Evolutionary conservation across 2,797 vertebrate genomes (phyloP).

Genomic region (Falco novaeseelandiae): DNA sequence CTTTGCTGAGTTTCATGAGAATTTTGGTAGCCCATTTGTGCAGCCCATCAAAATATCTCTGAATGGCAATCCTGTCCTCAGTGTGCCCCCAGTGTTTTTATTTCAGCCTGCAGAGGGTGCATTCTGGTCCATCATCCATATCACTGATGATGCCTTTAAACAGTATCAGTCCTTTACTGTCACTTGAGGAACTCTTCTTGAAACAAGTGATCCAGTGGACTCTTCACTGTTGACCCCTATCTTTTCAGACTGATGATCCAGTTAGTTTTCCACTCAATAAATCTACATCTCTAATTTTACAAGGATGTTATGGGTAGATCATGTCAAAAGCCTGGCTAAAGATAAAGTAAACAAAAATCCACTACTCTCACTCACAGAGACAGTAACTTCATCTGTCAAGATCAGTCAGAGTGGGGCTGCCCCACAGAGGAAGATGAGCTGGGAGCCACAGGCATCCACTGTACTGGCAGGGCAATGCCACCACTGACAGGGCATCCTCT

Average conservation of each 20-base stretch:
- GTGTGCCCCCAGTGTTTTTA: not conserved
- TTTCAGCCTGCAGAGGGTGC: not conserved
- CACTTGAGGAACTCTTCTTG: not conserved
- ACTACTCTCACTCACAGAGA: not conserved
- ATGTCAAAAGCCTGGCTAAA: not conserved
- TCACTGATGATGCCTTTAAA: not conserved
- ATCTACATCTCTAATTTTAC: not conserved
- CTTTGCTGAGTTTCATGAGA: not conserved
- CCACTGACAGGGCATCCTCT: not conserved
- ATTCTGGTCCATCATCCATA: not conserved
- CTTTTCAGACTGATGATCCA: not conserved
- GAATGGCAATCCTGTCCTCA: not conserved
- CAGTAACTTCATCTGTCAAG: not conserved
- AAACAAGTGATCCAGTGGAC: not conserved
- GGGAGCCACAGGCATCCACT: not conserved
- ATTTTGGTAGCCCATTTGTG: not conserved
- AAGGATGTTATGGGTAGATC: not conserved
- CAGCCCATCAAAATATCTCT: not conserved
- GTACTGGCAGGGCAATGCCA: rapidly evolving
- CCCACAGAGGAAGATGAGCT: too few species aligned
- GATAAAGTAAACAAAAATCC: not conserved
- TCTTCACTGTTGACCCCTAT: not conserved
- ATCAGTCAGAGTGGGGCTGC: not conserved
- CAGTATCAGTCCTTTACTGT: not conserved
- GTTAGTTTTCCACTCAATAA: not conserved